phyloP scores from a whole-genome alignment of 1,140 invertebrate species.

The Zaprionus capensis region DNA sequence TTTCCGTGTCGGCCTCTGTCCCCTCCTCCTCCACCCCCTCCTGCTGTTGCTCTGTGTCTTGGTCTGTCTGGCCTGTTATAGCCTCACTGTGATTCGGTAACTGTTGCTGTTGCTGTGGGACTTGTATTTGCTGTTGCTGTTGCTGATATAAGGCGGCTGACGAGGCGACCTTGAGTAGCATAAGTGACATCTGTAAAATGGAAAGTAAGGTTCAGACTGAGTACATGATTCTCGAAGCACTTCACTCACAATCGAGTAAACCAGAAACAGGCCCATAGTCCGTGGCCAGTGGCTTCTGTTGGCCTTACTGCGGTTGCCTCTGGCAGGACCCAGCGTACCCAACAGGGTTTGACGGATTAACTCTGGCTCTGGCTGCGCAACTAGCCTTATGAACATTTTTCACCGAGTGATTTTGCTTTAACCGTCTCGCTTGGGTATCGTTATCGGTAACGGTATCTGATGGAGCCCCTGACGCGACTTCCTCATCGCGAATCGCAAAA shows the following conservation, averaged over 20 bases:
- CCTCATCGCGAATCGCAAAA: constrained; percentile 80
- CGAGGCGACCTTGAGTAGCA: constrained; percentile 81
- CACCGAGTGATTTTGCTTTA: constrained; percentile 26
- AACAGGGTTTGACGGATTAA: constrained; percentile 37
- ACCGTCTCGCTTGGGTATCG: constrained; percentile 47
- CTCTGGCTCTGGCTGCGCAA: constrained; percentile 37
- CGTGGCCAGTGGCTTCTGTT: constrained; percentile 31
- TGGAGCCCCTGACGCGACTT: constrained; percentile 64
- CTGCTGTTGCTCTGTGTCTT: constrained; percentile 39
- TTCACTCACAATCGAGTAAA: constrained; percentile 74
- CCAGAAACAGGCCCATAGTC: constrained; percentile 70
- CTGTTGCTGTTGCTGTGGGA: constrained; percentile 48
- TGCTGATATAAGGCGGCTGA: constrained; percentile 71
- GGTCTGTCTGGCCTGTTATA: constrained; percentile 30
- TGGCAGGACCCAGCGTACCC: constrained; percentile 44
- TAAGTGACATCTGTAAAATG: constrained; percentile 75
- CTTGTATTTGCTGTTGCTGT: constrained; percentile 51
- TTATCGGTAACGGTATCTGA: constrained; percentile 42
- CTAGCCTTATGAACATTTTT: constrained; percentile 71
- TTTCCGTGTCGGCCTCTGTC: constrained; percentile 35
- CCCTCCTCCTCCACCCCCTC: constrained; percentile 29
- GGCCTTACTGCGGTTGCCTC: constrained; percentile 22
- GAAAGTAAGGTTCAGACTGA: constrained; percentile 41
- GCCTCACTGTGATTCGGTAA: constrained; percentile 57
- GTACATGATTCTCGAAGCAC: background rate